Conservation (phyloP, 2,888 invertebrate genomes). For the Metallyticus violacea region DNA sequence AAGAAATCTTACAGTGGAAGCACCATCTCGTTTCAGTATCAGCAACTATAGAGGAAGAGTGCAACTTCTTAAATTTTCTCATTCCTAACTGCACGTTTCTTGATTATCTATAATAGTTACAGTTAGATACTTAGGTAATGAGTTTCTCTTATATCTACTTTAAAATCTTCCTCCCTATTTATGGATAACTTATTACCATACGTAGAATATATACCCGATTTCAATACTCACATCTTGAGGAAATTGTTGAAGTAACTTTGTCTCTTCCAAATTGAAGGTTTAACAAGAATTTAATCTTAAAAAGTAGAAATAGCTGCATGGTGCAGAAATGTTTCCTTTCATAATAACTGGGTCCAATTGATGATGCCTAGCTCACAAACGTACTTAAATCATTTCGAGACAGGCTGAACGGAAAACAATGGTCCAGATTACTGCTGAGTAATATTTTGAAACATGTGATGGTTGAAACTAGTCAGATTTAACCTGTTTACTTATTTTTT, state of each 20-base stretch:
- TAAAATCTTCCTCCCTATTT: neutral
- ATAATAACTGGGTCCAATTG: neutral
- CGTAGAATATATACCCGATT: neutral
- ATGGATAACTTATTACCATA: neutral
- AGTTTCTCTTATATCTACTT: neutral
- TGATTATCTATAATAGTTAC: neutral
- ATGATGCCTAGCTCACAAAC: neutral
- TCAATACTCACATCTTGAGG: neutral
- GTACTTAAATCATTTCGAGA: neutral
- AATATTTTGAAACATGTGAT: neutral
- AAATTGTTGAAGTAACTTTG: neutral
- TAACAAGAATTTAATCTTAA: neutral
- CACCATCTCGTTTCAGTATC: neutral
- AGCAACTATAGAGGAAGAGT: neutral
- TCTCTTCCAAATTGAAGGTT: neutral
- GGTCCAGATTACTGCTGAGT: no score
- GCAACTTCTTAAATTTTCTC: neutral
- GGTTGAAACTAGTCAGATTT: neutral
- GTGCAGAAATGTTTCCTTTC: neutral
- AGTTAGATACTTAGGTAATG: neutral
- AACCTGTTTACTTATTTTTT: neutral
- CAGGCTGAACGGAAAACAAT: neutral
- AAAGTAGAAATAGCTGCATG: neutral
- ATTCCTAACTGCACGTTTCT: neutral
- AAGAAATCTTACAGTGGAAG: no score